Percentiles rank a stretch among this genome's conserved stretches.
Evolutionary conservation across 2,888 invertebrate species (phyloP).

Genomic region (Erebia ligea): DNA sequence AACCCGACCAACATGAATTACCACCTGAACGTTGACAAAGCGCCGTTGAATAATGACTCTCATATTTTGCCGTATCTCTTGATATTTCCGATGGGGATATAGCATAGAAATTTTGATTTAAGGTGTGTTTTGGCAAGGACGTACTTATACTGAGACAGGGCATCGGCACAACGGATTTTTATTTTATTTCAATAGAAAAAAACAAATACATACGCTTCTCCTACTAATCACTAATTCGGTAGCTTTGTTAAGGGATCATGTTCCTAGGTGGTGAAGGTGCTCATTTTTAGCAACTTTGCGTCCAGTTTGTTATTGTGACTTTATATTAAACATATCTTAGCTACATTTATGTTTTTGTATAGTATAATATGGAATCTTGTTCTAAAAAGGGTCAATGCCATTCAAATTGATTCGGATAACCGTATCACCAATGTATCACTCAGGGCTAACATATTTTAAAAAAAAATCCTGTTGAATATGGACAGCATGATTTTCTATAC

Average conservation of each 20-base stretch:
- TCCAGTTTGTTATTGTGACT: neutral
- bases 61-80: conserved; percentile 77
- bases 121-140: conserved; percentile 22
- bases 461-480: too few species aligned
- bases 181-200: neutral
- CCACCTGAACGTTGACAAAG: conserved; percentile 73
- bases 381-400: too few species aligned
- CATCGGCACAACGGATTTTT: neutral
- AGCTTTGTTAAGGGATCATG: too few species aligned
- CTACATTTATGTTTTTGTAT: neutral
- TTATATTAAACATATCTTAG: neutral
- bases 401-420: too few species aligned
- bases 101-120: conserved; percentile 63
- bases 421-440: too few species aligned
- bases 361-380: too few species aligned
- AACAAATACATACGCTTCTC: neutral
- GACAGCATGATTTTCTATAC: too few species aligned
- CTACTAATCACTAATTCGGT: too few species aligned
- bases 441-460: too few species aligned
- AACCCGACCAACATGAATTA: conserved; percentile 68
- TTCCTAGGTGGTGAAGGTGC: too few species aligned
- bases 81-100: conserved; percentile 74
- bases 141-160: neutral
- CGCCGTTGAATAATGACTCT: conserved; percentile 67
- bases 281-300: too few species aligned